Evolutionary conservation across 2,113 vertebrate species (phyloP).

Genomic region (Hippocampus abdominalis): DNA sequence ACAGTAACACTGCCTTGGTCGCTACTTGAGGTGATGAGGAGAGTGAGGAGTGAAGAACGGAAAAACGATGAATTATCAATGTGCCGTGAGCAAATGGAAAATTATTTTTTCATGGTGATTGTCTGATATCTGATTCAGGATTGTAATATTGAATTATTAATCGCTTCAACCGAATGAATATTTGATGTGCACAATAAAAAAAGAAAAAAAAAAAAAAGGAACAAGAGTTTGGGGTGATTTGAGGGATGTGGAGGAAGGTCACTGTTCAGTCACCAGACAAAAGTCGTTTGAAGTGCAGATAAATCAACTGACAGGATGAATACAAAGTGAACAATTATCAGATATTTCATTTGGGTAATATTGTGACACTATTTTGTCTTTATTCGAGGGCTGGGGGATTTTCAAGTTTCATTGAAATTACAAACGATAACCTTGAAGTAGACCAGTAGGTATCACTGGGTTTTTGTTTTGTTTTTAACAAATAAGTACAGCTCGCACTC

Average conservation of each 20-base stretch:
- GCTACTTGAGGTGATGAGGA: slow-evolving; percentile 43
- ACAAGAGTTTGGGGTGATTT: slow-evolving; percentile 32
- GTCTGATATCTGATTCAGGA: slow-evolving; percentile 63
- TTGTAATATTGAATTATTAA: slow-evolving; percentile 68
- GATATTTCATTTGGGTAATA: background rate
- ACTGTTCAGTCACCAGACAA: slow-evolving; percentile 30
- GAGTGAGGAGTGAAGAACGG: slow-evolving; percentile 19
- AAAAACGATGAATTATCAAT: slow-evolving; percentile 65
- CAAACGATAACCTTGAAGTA: background rate
- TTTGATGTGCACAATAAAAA: slow-evolving; percentile 50
- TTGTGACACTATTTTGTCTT: background rate
- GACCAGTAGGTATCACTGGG: background rate
- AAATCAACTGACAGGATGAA: slow-evolving; percentile 8
- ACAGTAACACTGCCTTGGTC: slow-evolving; percentile 42
- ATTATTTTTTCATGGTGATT: slow-evolving; percentile 69
- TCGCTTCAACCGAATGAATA: slow-evolving; percentile 50
- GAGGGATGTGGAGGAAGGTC: slow-evolving; percentile 28
- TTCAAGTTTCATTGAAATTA: background rate
- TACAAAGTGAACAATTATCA: slow-evolving; percentile 1
- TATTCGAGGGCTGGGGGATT: background rate
- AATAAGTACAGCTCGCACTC: background rate
- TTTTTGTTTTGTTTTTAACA: background rate
- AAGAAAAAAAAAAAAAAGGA: slow-evolving; percentile 54
- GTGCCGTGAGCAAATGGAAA: slow-evolving; percentile 58
- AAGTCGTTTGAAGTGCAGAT: slow-evolving; percentile 6